Base-by-base conservation (phyloP, 1,140 invertebrate genomes). In the Polyergus mexicanus region DNA sequence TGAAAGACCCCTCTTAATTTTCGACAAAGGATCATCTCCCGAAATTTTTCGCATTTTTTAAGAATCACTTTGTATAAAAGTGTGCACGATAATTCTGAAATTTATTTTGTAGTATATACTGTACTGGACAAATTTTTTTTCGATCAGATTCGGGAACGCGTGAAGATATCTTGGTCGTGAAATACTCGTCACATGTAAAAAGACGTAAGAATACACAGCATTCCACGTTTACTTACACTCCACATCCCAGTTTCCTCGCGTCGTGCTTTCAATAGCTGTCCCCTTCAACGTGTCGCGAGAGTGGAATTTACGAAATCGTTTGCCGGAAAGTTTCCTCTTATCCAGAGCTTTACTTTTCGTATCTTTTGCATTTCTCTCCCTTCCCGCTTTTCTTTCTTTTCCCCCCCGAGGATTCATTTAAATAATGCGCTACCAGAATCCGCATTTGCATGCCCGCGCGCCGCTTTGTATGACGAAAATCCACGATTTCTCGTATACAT, bases 241-340 rank as follows among this genome's bases (percentile, higher is more conserved):
- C 35, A 47, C 35, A 47, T 75, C 11, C 80, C 28, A 35, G 63
- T 75, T 65, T 71, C 85, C 35, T 74, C 35, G 54, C 47, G 68
- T 44, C 56, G 54, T 28, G 28, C 72, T 76, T 86, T 86, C 75
- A 69, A 75, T 86, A 51, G 65, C 32, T 69, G 35, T 74, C 68
- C 69, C 41, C 63, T 81, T 81, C 75, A 62, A 7, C 58, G 41
- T 25, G 68, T 47, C 5, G 16, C 86, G 47, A 83, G 47, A 83
- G 63, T 84, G 78, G 47, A 84, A 84, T 87, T 87, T 69, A 58
- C 66, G 74, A 63, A 65, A 87, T 78, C 74, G 78, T 58, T 75
- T 63, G 60, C 63, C 51, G 80, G 66, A 74, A 86, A 84, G 69
- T 74, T 86, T 76, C 71, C 63, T 75, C 54, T 76, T 54, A 72